phyloP scores from a whole-genome alignment of 1,140 invertebrate genomes.

The Drosophila aff. region DNA sequence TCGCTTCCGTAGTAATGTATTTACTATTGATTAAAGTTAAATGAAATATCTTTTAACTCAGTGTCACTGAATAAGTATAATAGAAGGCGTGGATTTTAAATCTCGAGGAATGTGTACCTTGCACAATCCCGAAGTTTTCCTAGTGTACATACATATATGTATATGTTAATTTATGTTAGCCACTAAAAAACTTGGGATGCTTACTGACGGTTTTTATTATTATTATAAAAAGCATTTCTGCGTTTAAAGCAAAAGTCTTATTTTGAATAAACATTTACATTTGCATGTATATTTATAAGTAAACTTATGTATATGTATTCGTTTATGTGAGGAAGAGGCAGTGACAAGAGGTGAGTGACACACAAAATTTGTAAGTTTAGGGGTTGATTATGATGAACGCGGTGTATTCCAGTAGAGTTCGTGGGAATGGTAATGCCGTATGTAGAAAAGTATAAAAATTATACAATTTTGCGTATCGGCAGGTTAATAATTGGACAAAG shows the following conservation, averaged over 20 bases:
- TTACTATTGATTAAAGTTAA: background rate
- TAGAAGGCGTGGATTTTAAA: constrained; percentile 4
- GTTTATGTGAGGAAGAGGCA: constrained; percentile 1
- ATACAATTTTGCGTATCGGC: background rate
- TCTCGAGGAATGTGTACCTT: constrained; percentile 6
- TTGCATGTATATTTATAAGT: background rate
- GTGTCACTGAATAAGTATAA: background rate
- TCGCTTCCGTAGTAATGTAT: background rate
- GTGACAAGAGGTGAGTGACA: constrained; percentile 65
- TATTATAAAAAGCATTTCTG: background rate
- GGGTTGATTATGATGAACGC: constrained; percentile 58
- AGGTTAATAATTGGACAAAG: background rate
- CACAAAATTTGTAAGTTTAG: constrained; percentile 51
- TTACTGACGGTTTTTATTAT: background rate
- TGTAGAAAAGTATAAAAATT: background rate
- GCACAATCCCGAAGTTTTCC: background rate
- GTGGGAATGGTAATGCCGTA: constrained; percentile 5
- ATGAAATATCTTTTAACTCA: background rate
- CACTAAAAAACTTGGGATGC: background rate
- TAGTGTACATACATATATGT: constrained; percentile 16
- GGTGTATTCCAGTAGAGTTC: constrained; percentile 12
- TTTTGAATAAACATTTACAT: background rate
- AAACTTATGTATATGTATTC: background rate
- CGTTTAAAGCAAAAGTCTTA: background rate
- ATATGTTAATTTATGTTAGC: background rate